These are phyloP conservation scores for Trinectes maculatus DNA, from an alignment of 2,113 vertebrate genomes.

Conservation along the genomic window DNA sequence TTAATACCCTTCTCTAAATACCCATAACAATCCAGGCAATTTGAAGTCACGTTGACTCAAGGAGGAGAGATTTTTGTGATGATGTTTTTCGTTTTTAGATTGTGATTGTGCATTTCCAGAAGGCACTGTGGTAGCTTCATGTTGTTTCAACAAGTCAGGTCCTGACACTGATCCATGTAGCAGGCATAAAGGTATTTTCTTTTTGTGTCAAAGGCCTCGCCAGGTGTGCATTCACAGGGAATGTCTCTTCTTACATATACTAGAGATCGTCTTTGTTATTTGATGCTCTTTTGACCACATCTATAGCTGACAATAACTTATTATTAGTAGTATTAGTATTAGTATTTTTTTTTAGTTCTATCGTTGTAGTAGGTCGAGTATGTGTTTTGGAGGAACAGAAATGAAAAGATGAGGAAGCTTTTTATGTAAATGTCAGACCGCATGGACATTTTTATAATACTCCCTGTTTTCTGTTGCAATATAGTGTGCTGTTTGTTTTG, in stretches of 20 bases:
- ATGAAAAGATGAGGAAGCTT: constrained; percentile 31
- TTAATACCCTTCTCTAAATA: constrained; percentile 12
- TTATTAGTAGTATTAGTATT: not conserved
- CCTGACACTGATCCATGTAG: constrained; percentile 67
- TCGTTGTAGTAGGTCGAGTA: not conserved
- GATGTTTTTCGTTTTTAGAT: constrained; percentile 8
- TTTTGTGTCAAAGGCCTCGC: constrained; percentile 49
- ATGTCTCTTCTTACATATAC: not conserved
- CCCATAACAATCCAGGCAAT: constrained; percentile 14
- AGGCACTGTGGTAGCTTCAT: constrained; percentile 7
- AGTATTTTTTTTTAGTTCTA: not conserved
- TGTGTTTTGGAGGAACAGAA: not conserved
- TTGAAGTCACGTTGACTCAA: constrained; percentile 29
- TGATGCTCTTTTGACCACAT: constrained; percentile 1
- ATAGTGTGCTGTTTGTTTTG: too few relatives aligned
- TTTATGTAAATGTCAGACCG: too few relatives aligned
- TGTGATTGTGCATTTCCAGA: constrained; percentile 1
- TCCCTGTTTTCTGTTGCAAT: not conserved
- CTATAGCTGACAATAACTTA: not conserved
- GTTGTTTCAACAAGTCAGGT: constrained; percentile 72
- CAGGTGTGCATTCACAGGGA: constrained; percentile 19
- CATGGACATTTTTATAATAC: not conserved
- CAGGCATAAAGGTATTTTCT: constrained; percentile 69
- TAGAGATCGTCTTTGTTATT: not conserved
- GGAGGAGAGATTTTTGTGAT: constrained; percentile 10